These are phyloP conservation scores for Acleris holmiana DNA, from an alignment of 2,888 invertebrate species.

Conservation along the genomic window DNA sequence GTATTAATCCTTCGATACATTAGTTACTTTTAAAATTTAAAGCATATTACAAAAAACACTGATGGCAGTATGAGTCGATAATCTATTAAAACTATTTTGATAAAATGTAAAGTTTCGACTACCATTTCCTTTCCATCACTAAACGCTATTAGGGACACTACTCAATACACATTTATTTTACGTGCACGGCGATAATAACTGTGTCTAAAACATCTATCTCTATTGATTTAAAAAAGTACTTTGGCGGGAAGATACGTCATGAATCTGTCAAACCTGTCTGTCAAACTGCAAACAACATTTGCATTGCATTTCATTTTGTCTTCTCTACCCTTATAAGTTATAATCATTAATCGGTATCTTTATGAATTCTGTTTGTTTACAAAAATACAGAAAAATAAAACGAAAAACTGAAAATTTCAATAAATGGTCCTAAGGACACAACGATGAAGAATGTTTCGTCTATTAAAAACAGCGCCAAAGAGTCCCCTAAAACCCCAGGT, in stretches of 20 bases:
- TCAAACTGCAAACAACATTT: too few relatives aligned
- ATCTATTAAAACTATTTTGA: neutral
- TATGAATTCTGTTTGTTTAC: constrained; percentile 33
- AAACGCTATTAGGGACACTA: neutral
- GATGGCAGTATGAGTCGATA: too few relatives aligned
- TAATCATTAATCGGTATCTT: neutral
- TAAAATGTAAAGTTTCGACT: neutral
- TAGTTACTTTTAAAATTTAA: neutral
- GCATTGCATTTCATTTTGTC: neutral
- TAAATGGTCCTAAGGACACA: constrained; percentile 7
- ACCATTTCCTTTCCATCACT: neutral
- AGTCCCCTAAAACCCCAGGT: constrained; percentile 76
- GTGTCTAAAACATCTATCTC: neutral
- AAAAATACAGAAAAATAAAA: neutral
- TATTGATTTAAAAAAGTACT: constrained; percentile 11
- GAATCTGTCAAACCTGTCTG: neutral
- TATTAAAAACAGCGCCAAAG: constrained; percentile 53
- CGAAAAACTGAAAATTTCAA: neutral
- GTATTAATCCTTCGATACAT: too few relatives aligned
- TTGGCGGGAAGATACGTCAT: constrained; percentile 31
- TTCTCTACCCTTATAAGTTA: too few relatives aligned
- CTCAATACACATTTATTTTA: too few relatives aligned
- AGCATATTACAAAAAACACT: too few relatives aligned
- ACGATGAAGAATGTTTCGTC: constrained; percentile 61
- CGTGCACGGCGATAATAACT: neutral